Base-by-base conservation (phyloP, 2,888 invertebrate genomes). In the Pandemis cinnamomeana region DNA sequence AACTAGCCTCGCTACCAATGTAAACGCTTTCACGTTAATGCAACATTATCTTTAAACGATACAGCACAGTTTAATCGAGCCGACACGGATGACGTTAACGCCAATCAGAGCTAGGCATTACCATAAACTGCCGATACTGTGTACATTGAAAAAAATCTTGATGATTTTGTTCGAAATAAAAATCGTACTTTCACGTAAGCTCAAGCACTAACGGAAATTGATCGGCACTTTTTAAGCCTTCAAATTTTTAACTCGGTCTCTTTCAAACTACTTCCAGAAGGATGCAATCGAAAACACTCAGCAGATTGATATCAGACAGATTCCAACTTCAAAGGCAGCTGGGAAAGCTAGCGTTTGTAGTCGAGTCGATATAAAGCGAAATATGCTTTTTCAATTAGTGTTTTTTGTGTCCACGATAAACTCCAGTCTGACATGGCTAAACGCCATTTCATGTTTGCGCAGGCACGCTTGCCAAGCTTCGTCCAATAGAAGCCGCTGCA, bases 1-100 rank as follows among this genome's bases (percentile, higher is more conserved):
- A 36, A 20, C 69, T 67, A 67, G 60, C 63, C 51, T 53, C 62
- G 62, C 55, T 60, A 42, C 60, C 66, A 46, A 64, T 74, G 60
- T 46, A 53, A 68, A 36, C 51, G 70, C 73, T 74, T 61, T 63
- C 66, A 67, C 53, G 70, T 20, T 73, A 53, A 61, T 70, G 62
- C 55, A 51, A 60, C 66, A 60, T 66, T 73, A 60, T 60, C 36
- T 44, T 73, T 61, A 66, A 51, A 51, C 67, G 67, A 67, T 61
- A 27, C 48, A 48, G n/a, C 48, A 41, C 6, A 46, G 55, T n/a
- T 6, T 66, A 60, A 70, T 36, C 60, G 48, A 64, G 67, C 67
- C 7, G 67, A 36, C 42, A 44, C n/a, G 42, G 42, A n/a, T 62
- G 62, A 41, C 13, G 51, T n/a, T 55, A 55, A 8, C 20, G 20